Conservation (phyloP, 2,797 vertebrate species). For the Oreonectes daqikongensis region DNA sequence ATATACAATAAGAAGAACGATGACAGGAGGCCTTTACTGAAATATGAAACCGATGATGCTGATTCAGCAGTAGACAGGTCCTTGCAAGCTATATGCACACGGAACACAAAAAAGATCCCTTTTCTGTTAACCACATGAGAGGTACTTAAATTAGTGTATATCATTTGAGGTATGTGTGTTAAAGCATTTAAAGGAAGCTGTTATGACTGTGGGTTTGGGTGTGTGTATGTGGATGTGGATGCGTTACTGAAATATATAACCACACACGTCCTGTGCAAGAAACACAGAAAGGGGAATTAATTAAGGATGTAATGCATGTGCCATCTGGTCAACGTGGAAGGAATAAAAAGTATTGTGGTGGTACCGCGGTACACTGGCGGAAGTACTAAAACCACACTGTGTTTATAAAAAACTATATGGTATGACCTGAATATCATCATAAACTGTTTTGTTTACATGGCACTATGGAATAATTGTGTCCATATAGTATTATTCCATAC, state of each 20-base stretch:
- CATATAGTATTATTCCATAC: too few species aligned
- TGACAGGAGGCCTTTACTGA: constrained; percentile 68
- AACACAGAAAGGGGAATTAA: not conserved
- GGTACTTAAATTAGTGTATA: constrained; percentile 17
- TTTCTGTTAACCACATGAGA: constrained; percentile 38
- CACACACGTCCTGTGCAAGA: not conserved
- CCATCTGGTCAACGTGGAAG: not conserved
- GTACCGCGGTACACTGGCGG: not conserved
- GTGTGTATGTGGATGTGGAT: not conserved
- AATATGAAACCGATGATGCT: constrained; percentile 72
- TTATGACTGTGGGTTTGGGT: not conserved
- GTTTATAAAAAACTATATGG: not conserved
- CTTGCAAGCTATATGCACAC: constrained; percentile 52
- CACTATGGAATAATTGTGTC: not conserved
- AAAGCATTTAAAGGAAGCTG: constrained; percentile 4
- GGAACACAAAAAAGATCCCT: constrained; percentile 15
- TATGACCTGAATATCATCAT: not conserved
- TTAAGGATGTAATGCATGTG: not conserved
- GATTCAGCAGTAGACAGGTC: constrained; percentile 60
- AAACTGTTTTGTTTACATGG: too few species aligned
- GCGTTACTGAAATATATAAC: not conserved
- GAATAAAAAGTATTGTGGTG: not conserved
- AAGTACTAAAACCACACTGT: not conserved
- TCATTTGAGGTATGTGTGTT: constrained; percentile 14
- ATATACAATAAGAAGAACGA: constrained; percentile 67